Evolutionary conservation across 2,113 vertebrate species (phyloP).

Genomic region (Rallus limicola): DNA sequence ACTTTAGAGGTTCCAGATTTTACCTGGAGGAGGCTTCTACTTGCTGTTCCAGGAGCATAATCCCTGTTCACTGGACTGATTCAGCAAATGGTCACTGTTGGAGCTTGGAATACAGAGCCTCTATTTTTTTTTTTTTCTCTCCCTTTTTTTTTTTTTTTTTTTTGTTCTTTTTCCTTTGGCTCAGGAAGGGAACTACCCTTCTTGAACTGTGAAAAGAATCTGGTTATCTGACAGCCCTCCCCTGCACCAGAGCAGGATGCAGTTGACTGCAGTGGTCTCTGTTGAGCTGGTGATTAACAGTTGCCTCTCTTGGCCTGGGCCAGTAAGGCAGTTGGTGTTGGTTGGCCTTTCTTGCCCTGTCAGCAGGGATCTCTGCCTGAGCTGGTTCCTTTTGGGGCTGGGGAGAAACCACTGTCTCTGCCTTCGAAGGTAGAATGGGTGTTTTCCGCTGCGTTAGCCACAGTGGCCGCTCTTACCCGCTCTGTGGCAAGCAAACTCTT

Average conservation of each 20-base stretch:
- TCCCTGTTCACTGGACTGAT: not conserved
- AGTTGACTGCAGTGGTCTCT: not conserved
- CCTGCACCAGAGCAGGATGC: conserved; percentile 4
- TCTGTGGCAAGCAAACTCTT: not conserved
- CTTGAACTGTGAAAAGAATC: conserved; percentile 13
- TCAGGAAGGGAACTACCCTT: conserved; percentile 27
- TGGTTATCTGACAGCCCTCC: not conserved
- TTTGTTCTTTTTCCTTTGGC: not conserved
- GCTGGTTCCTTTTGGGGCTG: not conserved
- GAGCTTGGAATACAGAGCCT: conserved; percentile 14
- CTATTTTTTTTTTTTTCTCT: not conserved
- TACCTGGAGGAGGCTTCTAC: conserved; percentile 7
- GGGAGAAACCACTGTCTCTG: not conserved
- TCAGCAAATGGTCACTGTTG: not conserved
- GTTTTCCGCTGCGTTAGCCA: not conserved
- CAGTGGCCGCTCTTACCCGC: not conserved
- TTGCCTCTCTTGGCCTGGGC: conserved; percentile 1
- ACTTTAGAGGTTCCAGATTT: conserved; percentile 51
- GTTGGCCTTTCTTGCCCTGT: conserved; percentile 25
- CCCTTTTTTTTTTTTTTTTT: not conserved
- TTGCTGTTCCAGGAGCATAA: not conserved
- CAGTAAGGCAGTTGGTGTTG: not conserved
- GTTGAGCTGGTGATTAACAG: not conserved
- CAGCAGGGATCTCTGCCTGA: not conserved
- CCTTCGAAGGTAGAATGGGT: not conserved